phyloP scores from a whole-genome alignment of 2,113 vertebrate genomes.

The Progne subis region DNA sequence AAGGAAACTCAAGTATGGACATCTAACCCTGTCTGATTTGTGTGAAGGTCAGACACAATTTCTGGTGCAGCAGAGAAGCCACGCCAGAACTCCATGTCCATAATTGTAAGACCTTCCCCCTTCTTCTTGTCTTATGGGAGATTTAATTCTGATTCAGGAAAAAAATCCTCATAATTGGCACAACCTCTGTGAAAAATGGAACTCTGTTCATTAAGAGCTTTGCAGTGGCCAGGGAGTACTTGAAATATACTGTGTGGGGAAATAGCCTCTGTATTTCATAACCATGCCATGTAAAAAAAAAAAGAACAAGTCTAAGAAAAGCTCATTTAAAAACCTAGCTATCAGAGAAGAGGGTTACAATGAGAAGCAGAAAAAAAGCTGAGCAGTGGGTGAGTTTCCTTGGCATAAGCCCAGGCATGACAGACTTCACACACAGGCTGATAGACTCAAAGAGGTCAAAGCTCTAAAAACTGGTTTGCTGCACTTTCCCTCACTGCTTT shows the following conservation, averaged over 20 bases:
- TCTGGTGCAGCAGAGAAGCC: background rate
- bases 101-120: background rate
- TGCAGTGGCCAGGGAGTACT: background rate
- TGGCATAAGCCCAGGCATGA: background rate
- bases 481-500: background rate
- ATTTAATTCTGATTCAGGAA: background rate
- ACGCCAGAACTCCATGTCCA: background rate
- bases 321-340: background rate
- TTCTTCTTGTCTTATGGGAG: background rate
- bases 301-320: background rate
- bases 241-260: background rate
- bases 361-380: background rate
- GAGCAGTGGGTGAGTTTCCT: background rate
- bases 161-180: constrained; percentile 11
- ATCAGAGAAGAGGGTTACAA: background rate
- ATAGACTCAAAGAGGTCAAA: background rate
- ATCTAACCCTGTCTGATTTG: background rate
- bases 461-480: background rate
- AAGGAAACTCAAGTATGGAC: background rate
- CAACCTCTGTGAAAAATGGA: constrained; percentile 24
- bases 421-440: background rate
- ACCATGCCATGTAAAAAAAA: background rate
- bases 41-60: background rate
- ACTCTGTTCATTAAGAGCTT: background rate
- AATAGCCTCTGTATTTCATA: constrained; percentile 1